Evolutionary conservation across 2,888 invertebrate species (phyloP), one percentile per base, ranked within the genome.

Genomic region (Chymomyza procnemis): DNA sequence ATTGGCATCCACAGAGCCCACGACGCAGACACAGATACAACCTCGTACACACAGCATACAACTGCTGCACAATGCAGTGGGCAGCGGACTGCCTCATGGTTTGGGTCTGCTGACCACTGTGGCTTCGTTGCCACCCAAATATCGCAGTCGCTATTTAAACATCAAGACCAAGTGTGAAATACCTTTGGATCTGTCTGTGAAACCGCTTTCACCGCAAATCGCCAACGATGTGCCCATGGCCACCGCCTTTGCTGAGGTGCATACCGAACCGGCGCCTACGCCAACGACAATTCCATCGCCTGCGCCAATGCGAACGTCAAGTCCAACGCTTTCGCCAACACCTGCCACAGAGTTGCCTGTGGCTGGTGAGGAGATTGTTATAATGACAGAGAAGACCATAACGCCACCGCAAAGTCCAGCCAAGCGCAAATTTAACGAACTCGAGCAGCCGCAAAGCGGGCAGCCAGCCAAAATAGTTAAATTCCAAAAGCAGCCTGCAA

Each of bases 381-480:
- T 77, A 75, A 73, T 70, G 41, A 77, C 75, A 18, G 76, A 76
- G 67, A 77, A 76, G 41, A 69, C 19, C 66, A 95, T 95, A 84
- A 96, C 96, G 0, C 95, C 95, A 12, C 95, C 96, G 5, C 95
- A 95, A 1, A 95, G 95, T 30, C 95, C 95, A 4, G 90, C 92
- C 0, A 87, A 77, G 71, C 76, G 75, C 61, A 85, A 70, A 64
- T 58, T 78, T 64, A 73, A 64, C 61, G 79, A 77, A 68, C 73
- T 69, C 64, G 73, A 75, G 64, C 61, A 57, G 56, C 52, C 19
- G 64, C 52, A 34, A 57, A 62, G 72, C n/a, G 70, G 61, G 47
- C 86, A 88, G 34, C 79, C 83, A n/a, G 72, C 80, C n/a, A 90
- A 89, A 78, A 58, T 75, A 19, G 69, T 78, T 50, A 82, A 86